Percentiles rank a stretch among this genome's conserved stretches.
phyloP scores from a whole-genome alignment of 2,113 vertebrate species.

The Ceyx cyanopectus region DNA sequence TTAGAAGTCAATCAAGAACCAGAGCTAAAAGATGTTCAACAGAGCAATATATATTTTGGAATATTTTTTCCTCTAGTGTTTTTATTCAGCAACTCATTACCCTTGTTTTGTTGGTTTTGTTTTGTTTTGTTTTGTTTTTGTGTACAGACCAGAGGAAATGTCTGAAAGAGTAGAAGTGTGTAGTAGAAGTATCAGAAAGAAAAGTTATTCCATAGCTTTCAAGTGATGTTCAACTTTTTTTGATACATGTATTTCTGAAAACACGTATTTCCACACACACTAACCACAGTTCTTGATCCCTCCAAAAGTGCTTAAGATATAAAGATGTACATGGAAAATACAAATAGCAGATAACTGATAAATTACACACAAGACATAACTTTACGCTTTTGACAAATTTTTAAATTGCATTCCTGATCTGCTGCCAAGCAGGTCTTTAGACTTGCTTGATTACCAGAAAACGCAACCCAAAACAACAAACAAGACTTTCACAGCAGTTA shows the following conservation, averaged over 20 bases:
- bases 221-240: neutral
- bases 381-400: neutral
- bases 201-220: neutral
- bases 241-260: fast-evolving
- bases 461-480: neutral
- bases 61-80: neutral
- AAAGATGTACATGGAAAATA: neutral
- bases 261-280: neutral
- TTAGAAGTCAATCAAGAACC: neutral
- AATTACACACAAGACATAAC: fast-evolving
- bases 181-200: neutral
- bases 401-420: neutral
- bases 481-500: neutral
- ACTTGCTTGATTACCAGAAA: neutral
- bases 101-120: neutral
- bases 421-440: neutral
- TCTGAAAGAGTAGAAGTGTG: neutral
- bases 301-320: neutral
- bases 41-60: neutral
- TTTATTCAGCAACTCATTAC: neutral
- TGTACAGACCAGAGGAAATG: neutral
- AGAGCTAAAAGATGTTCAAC: neutral
- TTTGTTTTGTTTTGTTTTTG: neutral
- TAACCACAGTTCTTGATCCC: fast-evolving
- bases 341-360: fast-evolving